Base-by-base conservation (phyloP, 2,113 vertebrate genomes). In the Silurus meridionalis region DNA sequence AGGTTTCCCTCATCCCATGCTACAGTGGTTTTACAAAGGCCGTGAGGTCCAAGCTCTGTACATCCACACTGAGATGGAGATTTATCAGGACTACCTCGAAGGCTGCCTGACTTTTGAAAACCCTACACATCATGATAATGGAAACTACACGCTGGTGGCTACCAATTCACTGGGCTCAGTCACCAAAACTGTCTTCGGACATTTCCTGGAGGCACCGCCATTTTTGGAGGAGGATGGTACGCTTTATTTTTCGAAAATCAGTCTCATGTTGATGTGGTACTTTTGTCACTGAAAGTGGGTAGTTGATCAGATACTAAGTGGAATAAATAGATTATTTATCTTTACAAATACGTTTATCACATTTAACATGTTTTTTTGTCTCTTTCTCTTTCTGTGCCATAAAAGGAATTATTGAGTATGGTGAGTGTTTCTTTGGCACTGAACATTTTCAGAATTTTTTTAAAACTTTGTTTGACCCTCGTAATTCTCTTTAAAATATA, bases 101-200 rank as follows among this genome's bases (percentile, higher is more conserved):
- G 98, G 98, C 81, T 99, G 98, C 82, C 94, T 99, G 90, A 97
- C 94, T 85, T 97, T 99, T 92, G 96, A 97, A 92, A 97, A 98
- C 90, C 98, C 98, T 37, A 99, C 98, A 0, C 98, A 99, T 92
- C 96, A 97, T 90, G 96, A 99, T 94, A 99, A 99, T 0, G 98
- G 98, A 88, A 98, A 99, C 95, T 99, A 99, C 92, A 99, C 98
- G 0, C 96, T 99, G 60, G 94, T 98, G 87, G 98, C 97, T 80
- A 96, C 94, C 89, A 99, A 99, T 92, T 90, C 94, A 0, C 90
- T 99, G 88, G 98, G 98, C 77, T 95, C 95, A 0, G 96, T 96
- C 92, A 96, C 94, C 83, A 97, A 98, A 94, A 97, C 97, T 0
- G 96, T 99, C 90, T 96, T 94, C 2, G 98, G 96, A 72, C 97